Base-by-base conservation (phyloP, 2,113 vertebrate species). In the Cochlearius cochlearius region DNA sequence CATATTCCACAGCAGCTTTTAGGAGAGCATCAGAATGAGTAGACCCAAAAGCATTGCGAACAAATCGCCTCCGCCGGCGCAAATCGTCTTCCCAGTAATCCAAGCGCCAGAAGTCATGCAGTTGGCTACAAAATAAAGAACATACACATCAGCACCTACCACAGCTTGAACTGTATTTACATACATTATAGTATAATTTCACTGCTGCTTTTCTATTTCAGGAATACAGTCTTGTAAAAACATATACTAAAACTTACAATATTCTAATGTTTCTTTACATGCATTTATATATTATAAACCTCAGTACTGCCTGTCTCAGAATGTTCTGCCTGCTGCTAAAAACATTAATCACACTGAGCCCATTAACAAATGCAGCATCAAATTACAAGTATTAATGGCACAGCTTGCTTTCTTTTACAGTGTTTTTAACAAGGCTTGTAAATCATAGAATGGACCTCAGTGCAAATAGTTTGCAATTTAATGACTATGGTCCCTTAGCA, bases 41-140 rank as follows among this genome's bases (percentile, higher is more conserved):
- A 93, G 99, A 99, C 76, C 99, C 99, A 96, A 99, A 99, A 22
- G 99, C 98, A 89, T 99, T 99, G 62, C 99, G 99, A 92, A 99
- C 98, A 90, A 99, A 99, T 86, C 99, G 98, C 92, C 99, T 98
- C 97, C 99, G 98, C 56, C 99, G 98, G 32, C 99, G 98, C 89
- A 99, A 98, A 97, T 99, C 99, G 16, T 99, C 99, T 90, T 99
- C 99, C 99, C 99, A 99, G 98, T 99, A 99, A 98, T 99, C 99
- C 89, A 99, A 98, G 86, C 99, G 99, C 99, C 99, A 99, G 98
- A 99, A 99, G 97, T 99, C 99, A 52, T 99, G 99, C 94, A 99
- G 97, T 95, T 99, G 99, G 97, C 99, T 99, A 94, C 10, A 79
- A 89, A 98, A 96, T 39, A 74, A 67, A 91, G 94, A 92, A 86